Base-by-base conservation (phyloP, 2,113 vertebrate species). In the Hippocampus comes region DNA sequence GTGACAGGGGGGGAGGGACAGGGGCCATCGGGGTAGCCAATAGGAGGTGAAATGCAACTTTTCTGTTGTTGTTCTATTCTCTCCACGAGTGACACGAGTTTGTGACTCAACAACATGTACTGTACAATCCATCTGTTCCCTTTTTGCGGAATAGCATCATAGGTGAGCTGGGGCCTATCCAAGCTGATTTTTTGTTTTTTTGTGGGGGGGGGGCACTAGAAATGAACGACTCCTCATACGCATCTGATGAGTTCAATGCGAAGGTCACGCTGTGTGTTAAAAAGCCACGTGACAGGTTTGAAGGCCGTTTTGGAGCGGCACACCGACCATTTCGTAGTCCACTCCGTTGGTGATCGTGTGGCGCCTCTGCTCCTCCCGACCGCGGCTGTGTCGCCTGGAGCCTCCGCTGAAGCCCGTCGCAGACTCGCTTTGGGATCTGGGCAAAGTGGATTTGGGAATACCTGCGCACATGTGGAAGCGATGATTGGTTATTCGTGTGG, bases 271-370 rank as follows among this genome's bases (percentile, higher is more conserved):
- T 63, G 27, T 20, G n/a, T 20, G 46, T 18, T 25, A 23, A 18
- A 12, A 23, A 42, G 27, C 0, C 5, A 41, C 66, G 21, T 5
- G 61, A 63, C 9, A 63, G 11, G 5, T n/a, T 42, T 34, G 11
- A n/a, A 64, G 5, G 38, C 9, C 18, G 6, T 43, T 42, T 25
- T 8, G 42, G 63, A 53, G 2, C 1, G 27, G 43, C 63, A 30
- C 84, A 96, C 97, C 91, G 90, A 99, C 97, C 95, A 94, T 86
- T 81, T 91, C 88, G 14, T 97, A 99, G 87, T 99, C 97, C 72
- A 97, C 93, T 0, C 96, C 95, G 0, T 86, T 95, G 80, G 95
- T 93, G 86, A 99, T 95, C 68, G 97, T 99, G 77, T 99, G 96
- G n/a, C 97, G 90, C 46, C 97, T 90, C 67, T 93, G 95, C 1